phyloP scores from a whole-genome alignment of 2,888 invertebrate genomes.

The Chymomyza amoena region DNA sequence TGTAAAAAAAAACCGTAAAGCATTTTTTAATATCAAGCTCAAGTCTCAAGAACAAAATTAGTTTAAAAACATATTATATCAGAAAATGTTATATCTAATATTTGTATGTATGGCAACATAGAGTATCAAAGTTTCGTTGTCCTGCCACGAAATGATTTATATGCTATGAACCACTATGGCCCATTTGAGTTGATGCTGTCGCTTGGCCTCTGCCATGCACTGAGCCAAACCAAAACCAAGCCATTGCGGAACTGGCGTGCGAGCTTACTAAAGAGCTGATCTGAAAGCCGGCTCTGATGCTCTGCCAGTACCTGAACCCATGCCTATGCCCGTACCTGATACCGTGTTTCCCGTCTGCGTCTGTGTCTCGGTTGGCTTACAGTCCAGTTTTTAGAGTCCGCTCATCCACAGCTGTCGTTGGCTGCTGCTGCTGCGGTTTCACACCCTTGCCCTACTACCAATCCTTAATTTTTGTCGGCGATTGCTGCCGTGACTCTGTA shows the following conservation, averaged over 20 bases:
- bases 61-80: too few species aligned
- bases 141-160: background rate
- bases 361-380: constrained; percentile 9
- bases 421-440: constrained; percentile 22
- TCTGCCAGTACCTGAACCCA: constrained; percentile 2
- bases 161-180: constrained; percentile 29
- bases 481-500: constrained; percentile 22
- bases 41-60: too few species aligned
- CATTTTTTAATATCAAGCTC: too few species aligned
- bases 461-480: constrained; percentile 54
- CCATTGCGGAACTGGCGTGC: background rate
- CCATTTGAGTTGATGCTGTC: constrained; percentile 43
- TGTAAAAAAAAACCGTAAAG: too few species aligned
- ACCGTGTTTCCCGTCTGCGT: constrained; percentile 22
- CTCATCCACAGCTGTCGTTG: constrained; percentile 27
- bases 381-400: constrained; percentile 32
- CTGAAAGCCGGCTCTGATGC: constrained; percentile 32
- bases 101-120: background rate
- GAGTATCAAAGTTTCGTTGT: background rate
- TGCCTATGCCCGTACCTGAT: constrained; percentile 45
- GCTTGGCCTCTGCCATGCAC: background rate
- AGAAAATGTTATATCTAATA: too few species aligned
- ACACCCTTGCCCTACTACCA: constrained; percentile 47
- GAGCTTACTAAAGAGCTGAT: constrained; percentile 1
- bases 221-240: background rate